These are phyloP conservation scores for Drosophila austrosaltans DNA, from an alignment of 2,888 invertebrate species.

Conservation along the genomic window DNA sequence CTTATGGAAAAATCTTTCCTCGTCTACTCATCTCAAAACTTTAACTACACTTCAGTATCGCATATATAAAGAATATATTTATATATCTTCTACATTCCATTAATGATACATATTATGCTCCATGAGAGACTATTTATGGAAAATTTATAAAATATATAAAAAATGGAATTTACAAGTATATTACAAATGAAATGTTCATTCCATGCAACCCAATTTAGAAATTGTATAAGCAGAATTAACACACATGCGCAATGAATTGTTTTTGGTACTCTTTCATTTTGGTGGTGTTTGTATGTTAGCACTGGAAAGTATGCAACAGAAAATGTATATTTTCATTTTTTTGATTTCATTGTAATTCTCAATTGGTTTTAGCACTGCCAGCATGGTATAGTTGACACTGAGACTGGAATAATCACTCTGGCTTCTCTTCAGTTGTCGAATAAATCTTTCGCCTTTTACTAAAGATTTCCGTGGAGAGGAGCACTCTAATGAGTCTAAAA, in stretches of 20 bases:
- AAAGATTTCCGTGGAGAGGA: constrained; percentile 91
- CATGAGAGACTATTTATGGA: too few relatives aligned
- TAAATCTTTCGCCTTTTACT: constrained; percentile 92
- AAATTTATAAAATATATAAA: too few relatives aligned
- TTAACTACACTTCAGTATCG: too few relatives aligned
- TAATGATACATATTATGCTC: too few relatives aligned
- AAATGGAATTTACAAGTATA: too few relatives aligned
- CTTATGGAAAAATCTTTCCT: too few relatives aligned
- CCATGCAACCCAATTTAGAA: neutral
- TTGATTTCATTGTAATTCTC: constrained; percentile 46
- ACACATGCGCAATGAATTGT: constrained; percentile 14
- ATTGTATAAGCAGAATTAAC: neutral
- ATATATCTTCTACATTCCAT: too few relatives aligned
- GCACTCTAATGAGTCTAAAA: constrained; percentile 88
- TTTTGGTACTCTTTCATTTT: neutral
- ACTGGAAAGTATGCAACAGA: constrained; percentile 25
- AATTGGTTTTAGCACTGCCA: constrained; percentile 34
- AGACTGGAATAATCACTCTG: constrained; percentile 83
- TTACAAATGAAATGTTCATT: too few relatives aligned
- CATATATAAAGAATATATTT: too few relatives aligned
- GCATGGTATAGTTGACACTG: neutral
- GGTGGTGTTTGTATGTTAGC: constrained; percentile 29
- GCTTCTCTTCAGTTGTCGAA: constrained; percentile 87
- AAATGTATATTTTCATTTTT: accelerated
- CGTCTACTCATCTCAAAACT: too few relatives aligned